These are phyloP conservation scores for Anthrax anthrax DNA, from an alignment of 2,888 invertebrate species.

Conservation along the genomic window DNA sequence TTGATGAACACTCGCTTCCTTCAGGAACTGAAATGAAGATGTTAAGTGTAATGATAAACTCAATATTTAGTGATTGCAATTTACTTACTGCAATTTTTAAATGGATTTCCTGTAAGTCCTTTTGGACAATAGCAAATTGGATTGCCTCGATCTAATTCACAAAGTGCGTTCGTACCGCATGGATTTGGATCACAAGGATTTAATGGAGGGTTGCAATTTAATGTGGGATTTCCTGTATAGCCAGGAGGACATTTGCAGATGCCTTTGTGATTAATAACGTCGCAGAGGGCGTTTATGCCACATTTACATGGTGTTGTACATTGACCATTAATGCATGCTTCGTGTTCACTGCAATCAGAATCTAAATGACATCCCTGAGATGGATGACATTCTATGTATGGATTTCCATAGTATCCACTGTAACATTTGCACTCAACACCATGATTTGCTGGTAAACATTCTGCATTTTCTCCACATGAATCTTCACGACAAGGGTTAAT, in stretches of 20 bases:
- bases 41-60: too few relatives aligned
- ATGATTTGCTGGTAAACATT: slow-evolving; percentile 61
- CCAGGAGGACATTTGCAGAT: slow-evolving; percentile 71
- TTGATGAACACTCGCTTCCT: slow-evolving; percentile 68
- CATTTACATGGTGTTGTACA: slow-evolving; percentile 67
- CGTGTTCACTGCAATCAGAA: slow-evolving; percentile 54
- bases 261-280: slow-evolving; percentile 62
- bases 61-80: too few relatives aligned
- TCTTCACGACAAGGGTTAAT: slow-evolving; percentile 67
- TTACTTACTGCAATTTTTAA: slow-evolving; percentile 76
- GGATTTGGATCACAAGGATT: slow-evolving; percentile 74
- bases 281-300: slow-evolving; percentile 66
- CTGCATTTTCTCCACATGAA: slow-evolving; percentile 69
- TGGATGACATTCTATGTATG: slow-evolving; percentile 52
- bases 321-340: slow-evolving; percentile 63
- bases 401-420: slow-evolving; percentile 60
- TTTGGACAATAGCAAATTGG: slow-evolving; percentile 83
- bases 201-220: slow-evolving; percentile 55
- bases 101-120: slow-evolving; percentile 81
- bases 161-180: slow-evolving; percentile 74
- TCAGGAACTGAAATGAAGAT: slow-evolving; percentile 61
- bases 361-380: slow-evolving; percentile 58
- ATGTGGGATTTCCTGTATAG: slow-evolving; percentile 61
- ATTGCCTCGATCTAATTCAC: slow-evolving; percentile 70
- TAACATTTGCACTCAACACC: slow-evolving; percentile 62